Percentiles rank a stretch among this genome's conserved stretches.
phyloP scores from a whole-genome alignment of 2,888 invertebrate genomes.

The Maniola hyperantus region DNA sequence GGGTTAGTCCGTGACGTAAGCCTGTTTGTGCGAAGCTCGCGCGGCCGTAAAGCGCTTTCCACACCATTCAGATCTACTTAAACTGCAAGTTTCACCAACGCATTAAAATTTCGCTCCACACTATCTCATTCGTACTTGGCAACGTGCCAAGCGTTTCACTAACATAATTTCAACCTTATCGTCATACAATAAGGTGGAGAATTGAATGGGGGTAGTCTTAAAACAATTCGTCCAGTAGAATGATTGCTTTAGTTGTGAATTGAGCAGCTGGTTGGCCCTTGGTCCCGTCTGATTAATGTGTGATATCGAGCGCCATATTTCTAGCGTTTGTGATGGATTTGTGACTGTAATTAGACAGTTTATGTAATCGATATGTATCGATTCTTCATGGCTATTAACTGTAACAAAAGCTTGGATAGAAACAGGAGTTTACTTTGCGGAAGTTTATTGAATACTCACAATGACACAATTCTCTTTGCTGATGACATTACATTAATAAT shows the following conservation, averaged over 20 bases:
- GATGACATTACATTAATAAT: too few species aligned
- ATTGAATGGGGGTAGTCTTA: neutral
- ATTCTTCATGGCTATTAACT: neutral
- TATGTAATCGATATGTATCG: neutral
- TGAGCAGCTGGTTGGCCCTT: constrained; percentile 32
- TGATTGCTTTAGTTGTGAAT: constrained; percentile 36
- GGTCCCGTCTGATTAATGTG: constrained; percentile 33
- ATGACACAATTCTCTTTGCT: too few species aligned
- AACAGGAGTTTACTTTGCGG: too few species aligned
- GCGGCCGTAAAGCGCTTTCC: neutral
- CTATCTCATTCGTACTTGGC: constrained; percentile 32
- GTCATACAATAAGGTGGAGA: neutral
- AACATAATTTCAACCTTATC: neutral
- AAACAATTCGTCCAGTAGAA: constrained; percentile 26
- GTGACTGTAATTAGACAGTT: neutral
- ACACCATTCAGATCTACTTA: constrained; percentile 2
- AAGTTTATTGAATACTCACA: too few species aligned
- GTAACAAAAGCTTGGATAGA: too few species aligned
- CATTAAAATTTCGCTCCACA: constrained; percentile 33
- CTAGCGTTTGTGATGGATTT: constrained; percentile 2
- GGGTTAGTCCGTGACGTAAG: neutral
- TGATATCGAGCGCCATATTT: constrained; percentile 19
- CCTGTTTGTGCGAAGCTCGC: neutral
- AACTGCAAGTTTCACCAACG: constrained; percentile 24
- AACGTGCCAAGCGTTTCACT: constrained; percentile 9